phyloP scores from a whole-genome alignment of 2,888 invertebrate genomes.

The Stramonita haemastoma region DNA sequence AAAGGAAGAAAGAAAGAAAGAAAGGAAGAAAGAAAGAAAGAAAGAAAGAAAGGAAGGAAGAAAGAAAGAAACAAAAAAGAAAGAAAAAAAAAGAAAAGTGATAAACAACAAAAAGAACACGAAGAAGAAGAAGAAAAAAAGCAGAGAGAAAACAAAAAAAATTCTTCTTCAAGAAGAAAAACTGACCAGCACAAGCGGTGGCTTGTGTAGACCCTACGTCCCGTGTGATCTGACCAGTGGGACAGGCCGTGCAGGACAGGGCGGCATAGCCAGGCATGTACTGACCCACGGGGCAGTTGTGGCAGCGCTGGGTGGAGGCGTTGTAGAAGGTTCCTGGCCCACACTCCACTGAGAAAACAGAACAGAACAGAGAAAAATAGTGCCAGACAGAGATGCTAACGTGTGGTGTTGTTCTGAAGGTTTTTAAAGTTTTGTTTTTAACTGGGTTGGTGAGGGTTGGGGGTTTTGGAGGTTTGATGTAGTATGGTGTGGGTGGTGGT shows the following conservation, averaged over 20 bases:
- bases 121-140: background rate
- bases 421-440: too few relatives aligned
- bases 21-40: too few relatives aligned
- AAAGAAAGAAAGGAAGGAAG: background rate
- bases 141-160: background rate
- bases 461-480: too few relatives aligned
- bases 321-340: conserved; percentile 93
- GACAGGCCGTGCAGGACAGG: conserved; percentile 84
- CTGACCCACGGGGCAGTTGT: conserved; percentile 83
- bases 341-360: conserved; percentile 81
- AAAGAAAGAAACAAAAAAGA: background rate
- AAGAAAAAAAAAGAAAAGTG: background rate
- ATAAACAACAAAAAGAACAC: too few relatives aligned
- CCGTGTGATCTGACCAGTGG: conserved; percentile 54
- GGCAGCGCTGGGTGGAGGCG: conserved; percentile 84
- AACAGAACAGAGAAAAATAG: too few relatives aligned
- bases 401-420: too few relatives aligned
- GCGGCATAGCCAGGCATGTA: conserved; percentile 79
- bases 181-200: conserved; percentile 56
- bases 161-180: background rate
- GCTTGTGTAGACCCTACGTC: conserved; percentile 49
- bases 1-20: too few relatives aligned
- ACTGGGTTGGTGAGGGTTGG: too few relatives aligned
- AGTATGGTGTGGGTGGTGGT: too few relatives aligned
- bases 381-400: too few relatives aligned